Evolutionary conservation across 2,113 vertebrate species (phyloP), one percentile per base, ranked within the genome.

Genomic region (Heterotilapia buettikoferi): DNA sequence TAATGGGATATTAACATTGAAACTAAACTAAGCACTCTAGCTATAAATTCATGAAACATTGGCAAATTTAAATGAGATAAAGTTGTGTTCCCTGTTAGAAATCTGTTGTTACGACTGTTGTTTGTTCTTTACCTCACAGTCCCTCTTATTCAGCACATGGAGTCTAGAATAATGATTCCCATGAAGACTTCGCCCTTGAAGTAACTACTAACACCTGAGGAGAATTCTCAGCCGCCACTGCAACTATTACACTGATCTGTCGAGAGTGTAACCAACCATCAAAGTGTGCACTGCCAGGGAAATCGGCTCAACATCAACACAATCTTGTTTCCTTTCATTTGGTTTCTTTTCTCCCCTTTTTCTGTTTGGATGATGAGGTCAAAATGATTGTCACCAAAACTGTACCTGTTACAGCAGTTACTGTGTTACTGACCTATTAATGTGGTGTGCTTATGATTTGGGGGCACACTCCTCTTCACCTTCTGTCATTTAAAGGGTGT

Each of bases 151-250:
- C 99, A 99, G 95, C 97, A 99, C 94, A 99, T 99, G 98, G 98
- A 99, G 76, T 99, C 98, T 92, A 97, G 98, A 94, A 98, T 99
- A 94, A 99, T 99, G 98, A 99, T 99, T 94, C 99, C 99, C 2
- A 95, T 98, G 97, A 98, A 98, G 96, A 97, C 90, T 47, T 99
- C 98, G 2, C 98, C 98, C 21, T 95, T 98, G 92, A 97, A 98
- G 96, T 99, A 97, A 88, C 38, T 14, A 18, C 19, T 7, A 11
- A 19, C 80, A 50, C 18, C 8, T 19, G 12, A 36, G 79, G 29
- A 59, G 71, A 66, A 53, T 18, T 14, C 80, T 86, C 83, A 81
- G 10, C 88, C 71, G 38, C 84, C 89, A 47, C 81, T 57, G 26
- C 88, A 85, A 45, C 83, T 21, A 50, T 57, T 84, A 59, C 59